Evolutionary conservation across 2,888 invertebrate genomes (phyloP), one percentile per base, ranked within the genome.

Genomic region (Ceramica pisi): DNA sequence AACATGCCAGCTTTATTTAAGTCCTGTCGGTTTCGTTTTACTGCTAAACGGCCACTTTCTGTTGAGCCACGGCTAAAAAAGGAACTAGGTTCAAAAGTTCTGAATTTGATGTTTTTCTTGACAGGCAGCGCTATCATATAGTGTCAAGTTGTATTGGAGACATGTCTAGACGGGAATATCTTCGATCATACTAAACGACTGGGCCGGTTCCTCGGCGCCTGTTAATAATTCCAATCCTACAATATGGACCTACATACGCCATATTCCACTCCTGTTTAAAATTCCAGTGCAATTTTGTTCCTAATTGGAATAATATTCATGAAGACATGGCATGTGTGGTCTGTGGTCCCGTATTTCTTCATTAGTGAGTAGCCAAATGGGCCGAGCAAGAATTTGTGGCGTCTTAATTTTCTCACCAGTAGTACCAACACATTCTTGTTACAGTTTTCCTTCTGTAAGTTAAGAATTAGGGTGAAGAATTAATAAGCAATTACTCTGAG

Each of bases 161-260:
- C 41, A 23, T 23, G 59, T 73, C 76, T 74, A 75, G 79, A 67
- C 63, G 48, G 44, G 63, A 68, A 78, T 81, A 75, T 73, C 21
- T 75, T 65, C 35, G 65, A 63, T 61, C 44, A 23, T 60, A 50
- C 26, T 31, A 48, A 65, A 67, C 19, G 48, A 26, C 68, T n/a
- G 2, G 26, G 12, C 64, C 78, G 70, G 26, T 73, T 53, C 21
- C 9, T 44, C 9, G 84, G 79, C 81, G 83, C 75, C 83, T 14
- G 35, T 63, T 44, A 67, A 63, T 64, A 63, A 69, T 78, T 66
- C 23, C 12, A 41, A 68, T 73, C 26, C 19, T 38, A 61, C n/a
- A 44, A 23, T 26, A 57, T 31, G 56, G 46, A 50, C 31, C 31
- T 8, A 16, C 8, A 41, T 59, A 41, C n/a, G 14, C 26, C 38